A percentile compares a stretch with the other conserved stretches of the same genome.
phyloP scores from a whole-genome alignment of 2,888 invertebrate genomes.

The Tupiocoris notatus region DNA sequence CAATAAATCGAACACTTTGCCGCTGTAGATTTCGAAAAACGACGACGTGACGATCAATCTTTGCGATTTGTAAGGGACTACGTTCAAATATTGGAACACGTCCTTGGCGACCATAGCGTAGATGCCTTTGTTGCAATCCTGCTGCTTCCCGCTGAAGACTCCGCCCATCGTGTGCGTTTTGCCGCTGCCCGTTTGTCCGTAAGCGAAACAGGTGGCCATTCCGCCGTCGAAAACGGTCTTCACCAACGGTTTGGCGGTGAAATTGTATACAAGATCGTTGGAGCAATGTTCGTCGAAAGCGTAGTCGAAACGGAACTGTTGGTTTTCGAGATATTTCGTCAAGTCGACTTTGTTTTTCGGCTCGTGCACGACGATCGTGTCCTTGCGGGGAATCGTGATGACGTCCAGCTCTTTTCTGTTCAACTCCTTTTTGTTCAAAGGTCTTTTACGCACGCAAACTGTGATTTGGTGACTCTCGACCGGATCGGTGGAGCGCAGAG shows the following conservation, averaged over 20 bases:
- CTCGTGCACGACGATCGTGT: constrained; percentile 87
- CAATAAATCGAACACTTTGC: constrained; percentile 86
- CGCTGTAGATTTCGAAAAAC: constrained; percentile 99
- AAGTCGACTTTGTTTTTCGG: constrained; percentile 95
- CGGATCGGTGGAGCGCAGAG: constrained; percentile 77
- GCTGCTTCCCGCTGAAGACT: constrained; percentile 87
- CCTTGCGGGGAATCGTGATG: constrained; percentile 93
- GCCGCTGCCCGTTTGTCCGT: constrained; percentile 97
- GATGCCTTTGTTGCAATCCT: constrained; percentile 95
- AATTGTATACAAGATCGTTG: constrained; percentile 97
- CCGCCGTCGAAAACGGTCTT: constrained; percentile 98
- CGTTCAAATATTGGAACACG: constrained; percentile 80
- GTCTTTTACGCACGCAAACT: constrained; percentile 96
- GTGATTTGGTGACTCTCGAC: constrained; percentile 96
- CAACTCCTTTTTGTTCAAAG: constrained; percentile 89
- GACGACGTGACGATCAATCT: constrained; percentile 89
- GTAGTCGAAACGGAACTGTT: constrained; percentile 97
- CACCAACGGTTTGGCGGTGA: constrained; percentile 95
- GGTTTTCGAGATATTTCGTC: constrained; percentile 97
- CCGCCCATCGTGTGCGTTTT: constrained; percentile 99
- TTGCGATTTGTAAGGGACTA: constrained; percentile 77
- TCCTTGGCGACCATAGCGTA: constrained; percentile 96
- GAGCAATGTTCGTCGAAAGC: constrained; percentile 94
- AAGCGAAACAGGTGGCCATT: constrained; percentile 99
- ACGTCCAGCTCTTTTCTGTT: constrained; percentile 91